phyloP scores from a whole-genome alignment of 2,888 invertebrate genomes.

The Acrobeloides nanus region DNA sequence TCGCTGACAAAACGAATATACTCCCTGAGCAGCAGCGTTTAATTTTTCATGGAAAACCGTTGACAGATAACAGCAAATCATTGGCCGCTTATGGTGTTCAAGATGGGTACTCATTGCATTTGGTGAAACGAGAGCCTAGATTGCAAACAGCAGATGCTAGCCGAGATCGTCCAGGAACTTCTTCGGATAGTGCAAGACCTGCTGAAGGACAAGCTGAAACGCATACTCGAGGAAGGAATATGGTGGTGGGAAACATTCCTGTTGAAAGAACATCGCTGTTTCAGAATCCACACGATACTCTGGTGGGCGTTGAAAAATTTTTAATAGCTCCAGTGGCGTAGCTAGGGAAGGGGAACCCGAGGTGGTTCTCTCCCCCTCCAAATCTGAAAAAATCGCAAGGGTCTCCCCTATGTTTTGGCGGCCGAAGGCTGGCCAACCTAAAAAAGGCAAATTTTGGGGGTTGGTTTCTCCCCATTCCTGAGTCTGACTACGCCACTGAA shows the following conservation, averaged over 20 bases:
- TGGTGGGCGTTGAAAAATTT: constrained; percentile 7
- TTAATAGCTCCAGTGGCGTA: too few relatives aligned
- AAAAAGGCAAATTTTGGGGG: too few relatives aligned
- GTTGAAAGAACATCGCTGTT: constrained; percentile 13
- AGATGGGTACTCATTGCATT: constrained; percentile 13
- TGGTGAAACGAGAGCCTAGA: too few relatives aligned
- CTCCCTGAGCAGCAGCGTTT: constrained; percentile 7
- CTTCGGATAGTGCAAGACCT: not conserved
- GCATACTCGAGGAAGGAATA: constrained; percentile 8
- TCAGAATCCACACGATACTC: constrained; percentile 10
- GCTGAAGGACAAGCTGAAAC: not conserved
- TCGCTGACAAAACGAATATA: constrained; percentile 7
- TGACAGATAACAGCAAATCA: constrained; percentile 5
- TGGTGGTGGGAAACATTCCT: constrained; percentile 13
- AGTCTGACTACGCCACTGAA: too few relatives aligned
- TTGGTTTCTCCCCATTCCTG: too few relatives aligned
- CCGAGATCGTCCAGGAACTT: not conserved
- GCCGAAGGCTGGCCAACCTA: too few relatives aligned
- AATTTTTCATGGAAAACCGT: constrained; percentile 13
- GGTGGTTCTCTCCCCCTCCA: too few relatives aligned
- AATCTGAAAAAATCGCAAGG: too few relatives aligned
- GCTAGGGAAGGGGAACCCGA: too few relatives aligned
- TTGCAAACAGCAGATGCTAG: too few relatives aligned
- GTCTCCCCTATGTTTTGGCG: too few relatives aligned
- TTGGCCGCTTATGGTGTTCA: constrained; percentile 9